phyloP scores from a whole-genome alignment of 2,888 invertebrate genomes.

The Gerosis bhagava region DNA sequence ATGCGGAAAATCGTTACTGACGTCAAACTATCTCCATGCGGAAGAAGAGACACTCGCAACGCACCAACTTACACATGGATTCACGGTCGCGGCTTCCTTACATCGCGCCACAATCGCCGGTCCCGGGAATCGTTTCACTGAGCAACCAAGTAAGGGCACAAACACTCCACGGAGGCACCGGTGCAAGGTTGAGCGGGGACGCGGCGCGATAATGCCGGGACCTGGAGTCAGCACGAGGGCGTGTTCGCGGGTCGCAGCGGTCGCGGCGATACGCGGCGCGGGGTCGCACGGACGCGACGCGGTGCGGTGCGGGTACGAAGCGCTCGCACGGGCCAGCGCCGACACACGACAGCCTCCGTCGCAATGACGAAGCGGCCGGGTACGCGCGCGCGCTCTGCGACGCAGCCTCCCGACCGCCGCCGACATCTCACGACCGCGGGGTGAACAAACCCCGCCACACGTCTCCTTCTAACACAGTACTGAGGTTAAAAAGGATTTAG shows the following conservation, averaged over 20 bases:
- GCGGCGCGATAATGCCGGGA: constrained; percentile 39
- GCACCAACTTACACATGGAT: constrained; percentile 78
- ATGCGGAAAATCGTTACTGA: constrained; percentile 63
- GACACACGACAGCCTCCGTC: constrained; percentile 80
- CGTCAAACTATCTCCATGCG: constrained; percentile 54
- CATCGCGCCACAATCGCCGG: constrained; percentile 85
- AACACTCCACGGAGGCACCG: constrained; percentile 75
- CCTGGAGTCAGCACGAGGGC: constrained; percentile 39
- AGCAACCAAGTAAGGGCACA: constrained; percentile 81
- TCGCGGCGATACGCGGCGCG: constrained; percentile 49
- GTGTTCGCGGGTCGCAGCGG: constrained; percentile 38
- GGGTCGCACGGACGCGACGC: constrained; percentile 44
- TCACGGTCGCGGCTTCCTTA: constrained; percentile 73
- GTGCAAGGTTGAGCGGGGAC: constrained; percentile 31
- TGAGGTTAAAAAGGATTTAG: constrained; percentile 79
- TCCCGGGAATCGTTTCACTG: constrained; percentile 84
- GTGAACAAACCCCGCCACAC: constrained; percentile 77
- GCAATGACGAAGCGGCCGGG: constrained; percentile 81
- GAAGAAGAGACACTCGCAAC: constrained; percentile 47
- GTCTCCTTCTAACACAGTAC: constrained; percentile 77
- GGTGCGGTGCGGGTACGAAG: constrained; percentile 55
- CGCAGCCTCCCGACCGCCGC: constrained; percentile 69
- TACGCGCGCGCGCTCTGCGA: constrained; percentile 77
- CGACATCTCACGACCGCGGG: constrained; percentile 67
- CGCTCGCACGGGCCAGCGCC: constrained; percentile 76